Percentiles rank a stretch among this genome's conserved stretches.
Conservation (phyloP, 92 coral and sea anemone genomes). For the Phenganax subtilis region DNA sequence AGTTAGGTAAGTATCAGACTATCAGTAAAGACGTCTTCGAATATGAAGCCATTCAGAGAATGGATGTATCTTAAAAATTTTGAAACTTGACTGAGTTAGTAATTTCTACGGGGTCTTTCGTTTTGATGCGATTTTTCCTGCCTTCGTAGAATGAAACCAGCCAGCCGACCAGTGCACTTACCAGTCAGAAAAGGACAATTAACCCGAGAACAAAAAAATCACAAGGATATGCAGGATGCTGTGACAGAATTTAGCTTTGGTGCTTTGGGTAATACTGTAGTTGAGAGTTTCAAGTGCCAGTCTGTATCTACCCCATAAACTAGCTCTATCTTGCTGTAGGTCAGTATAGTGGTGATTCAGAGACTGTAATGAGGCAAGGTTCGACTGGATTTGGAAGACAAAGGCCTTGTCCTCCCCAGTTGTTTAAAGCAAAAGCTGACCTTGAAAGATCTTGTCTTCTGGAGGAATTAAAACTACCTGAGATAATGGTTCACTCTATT, state of each 20-base stretch:
- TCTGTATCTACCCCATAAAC: background rate
- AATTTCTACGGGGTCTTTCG: background rate
- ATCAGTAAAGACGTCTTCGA: background rate
- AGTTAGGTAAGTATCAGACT: conserved; percentile 48
- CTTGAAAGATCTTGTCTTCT: conserved; percentile 54
- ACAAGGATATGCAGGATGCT: conserved; percentile 59
- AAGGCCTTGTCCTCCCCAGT: background rate
- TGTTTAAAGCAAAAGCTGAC: conserved; percentile 18
- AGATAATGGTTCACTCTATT: conserved; percentile 69
- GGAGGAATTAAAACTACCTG: conserved; percentile 85
- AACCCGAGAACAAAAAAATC: conserved; percentile 44
- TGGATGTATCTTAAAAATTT: too few relatives aligned
- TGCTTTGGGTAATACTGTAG: conserved; percentile 58
- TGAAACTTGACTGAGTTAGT: background rate
- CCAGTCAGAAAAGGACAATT: conserved; percentile 61
- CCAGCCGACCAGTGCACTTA: conserved; percentile 47
- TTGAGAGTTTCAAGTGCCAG: background rate
- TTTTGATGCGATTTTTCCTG: background rate
- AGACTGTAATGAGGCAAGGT: background rate
- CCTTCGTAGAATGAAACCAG: conserved; percentile 56
- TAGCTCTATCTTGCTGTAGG: background rate
- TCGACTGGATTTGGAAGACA: background rate
- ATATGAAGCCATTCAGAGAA: background rate
- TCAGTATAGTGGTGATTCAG: background rate
- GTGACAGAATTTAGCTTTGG: conserved; percentile 84